Evolutionary conservation across 2,888 invertebrate species (phyloP), one percentile per base, ranked within the genome.

Genomic region (Polyommatus iphigenia): DNA sequence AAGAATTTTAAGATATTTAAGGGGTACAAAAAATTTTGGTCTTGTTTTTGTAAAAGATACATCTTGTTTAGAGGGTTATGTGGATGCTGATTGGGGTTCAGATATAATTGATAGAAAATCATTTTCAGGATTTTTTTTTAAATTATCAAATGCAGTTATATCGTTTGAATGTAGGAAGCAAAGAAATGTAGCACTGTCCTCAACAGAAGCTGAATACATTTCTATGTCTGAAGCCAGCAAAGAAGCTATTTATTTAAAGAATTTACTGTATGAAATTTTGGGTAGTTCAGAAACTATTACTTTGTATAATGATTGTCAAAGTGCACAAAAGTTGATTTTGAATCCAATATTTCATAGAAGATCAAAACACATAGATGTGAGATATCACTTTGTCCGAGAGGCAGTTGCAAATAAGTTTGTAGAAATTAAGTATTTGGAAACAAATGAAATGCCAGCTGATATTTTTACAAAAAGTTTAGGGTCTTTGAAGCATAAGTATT

Each of bases 401-500:
- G 57, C 7, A 15, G 29, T 77, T 7, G n/a, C 46, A 24, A 67
- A 80, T 50, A 73, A 72, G 41, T 41, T 67, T 67, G 72, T 78
- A 20, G 76, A 76, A 50, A 57, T 78, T n/a, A 18, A 77, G 5
- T 77, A 71, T 50, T 13, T 77, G 54, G 13, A 20, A 71, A 77
- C 50, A n/a, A 20, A 77, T 78, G 77, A 78, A 75, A 79, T 79
- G 79, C 79, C 78, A 15, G 78, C 78, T 88, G 89, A 82, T 13
- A 5, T 62, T 59, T 76, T 79, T 32, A 77, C 78, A 20, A 80
- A 78, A 24, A 54, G 79, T 24, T 77, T 78, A 41, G 41, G 8
- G 8, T 41, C 41, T 41, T 10, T 41, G 2, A 41, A 41, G 8
- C 8, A 41, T 41, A 41, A 41, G 6, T 41, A 41, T 41, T 41